Evolutionary conservation across 2,888 invertebrate genomes (phyloP).

Genomic region (Sarcophaga carnaria): DNA sequence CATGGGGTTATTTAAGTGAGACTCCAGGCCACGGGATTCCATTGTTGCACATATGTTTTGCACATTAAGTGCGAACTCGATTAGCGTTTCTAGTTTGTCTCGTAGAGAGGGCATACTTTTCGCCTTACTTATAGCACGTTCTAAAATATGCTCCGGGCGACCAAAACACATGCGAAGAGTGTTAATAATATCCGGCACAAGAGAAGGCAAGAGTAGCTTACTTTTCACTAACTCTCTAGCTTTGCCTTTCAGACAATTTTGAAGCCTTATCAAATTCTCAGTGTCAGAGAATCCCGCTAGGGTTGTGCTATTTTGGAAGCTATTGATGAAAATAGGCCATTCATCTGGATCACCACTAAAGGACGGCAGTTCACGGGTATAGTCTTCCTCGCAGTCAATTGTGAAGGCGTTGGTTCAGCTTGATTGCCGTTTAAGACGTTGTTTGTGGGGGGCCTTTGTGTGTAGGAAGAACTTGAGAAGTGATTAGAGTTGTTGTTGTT

Average conservation of each 20-base stretch:
- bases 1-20: conserved; percentile 46
- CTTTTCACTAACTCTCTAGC: no score
- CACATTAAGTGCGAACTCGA: background rate
- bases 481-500: no score
- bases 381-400: background rate
- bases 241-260: no score
- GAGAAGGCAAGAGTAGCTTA: no score
- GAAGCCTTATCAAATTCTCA: background rate
- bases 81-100: background rate
- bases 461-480: no score
- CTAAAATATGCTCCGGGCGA: no score
- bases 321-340: background rate
- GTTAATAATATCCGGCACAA: no score
- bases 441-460: no score
- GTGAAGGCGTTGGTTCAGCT: conserved; percentile 13
- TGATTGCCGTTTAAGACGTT: background rate
- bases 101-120: no score
- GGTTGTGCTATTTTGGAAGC: background rate
- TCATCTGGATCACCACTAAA: background rate
- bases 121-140: no score
- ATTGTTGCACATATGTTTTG: conserved; percentile 33
- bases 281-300: background rate
- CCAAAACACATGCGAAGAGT: no score
- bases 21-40: conserved; percentile 24
- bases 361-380: no score